phyloP scores from a whole-genome alignment of 2,888 invertebrate species.

The Choristoneura rosaceana region DNA sequence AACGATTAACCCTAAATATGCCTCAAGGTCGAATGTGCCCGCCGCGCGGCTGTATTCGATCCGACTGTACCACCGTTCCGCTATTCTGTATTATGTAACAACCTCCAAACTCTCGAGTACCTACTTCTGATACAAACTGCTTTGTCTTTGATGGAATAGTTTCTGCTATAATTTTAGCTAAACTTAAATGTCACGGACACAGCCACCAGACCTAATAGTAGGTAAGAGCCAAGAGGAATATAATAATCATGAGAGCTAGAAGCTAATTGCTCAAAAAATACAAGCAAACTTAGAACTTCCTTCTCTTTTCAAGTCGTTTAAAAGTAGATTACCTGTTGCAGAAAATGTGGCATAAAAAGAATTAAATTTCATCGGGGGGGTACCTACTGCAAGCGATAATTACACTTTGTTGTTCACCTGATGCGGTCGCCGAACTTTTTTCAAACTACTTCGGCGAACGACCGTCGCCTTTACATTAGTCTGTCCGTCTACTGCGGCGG shows the following conservation, averaged over 20 bases:
- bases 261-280: no score
- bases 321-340: no score
- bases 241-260: neutral
- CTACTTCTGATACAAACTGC: neutral
- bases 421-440: no score
- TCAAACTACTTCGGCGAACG: no score
- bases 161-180: neutral
- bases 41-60: constrained; percentile 17
- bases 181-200: neutral
- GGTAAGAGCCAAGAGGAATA: neutral
- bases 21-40: constrained; percentile 52
- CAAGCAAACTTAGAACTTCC: no score
- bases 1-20: constrained; percentile 52
- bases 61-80: neutral
- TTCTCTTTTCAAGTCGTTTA: no score
- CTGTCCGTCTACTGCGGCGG: no score
- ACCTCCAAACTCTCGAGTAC: neutral
- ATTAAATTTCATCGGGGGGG: no score
- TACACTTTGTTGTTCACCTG: no score
- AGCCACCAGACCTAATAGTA: neutral
- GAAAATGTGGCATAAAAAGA: no score
- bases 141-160: neutral
- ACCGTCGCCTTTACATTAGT: no score
- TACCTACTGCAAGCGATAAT: no score
- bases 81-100: neutral